These are phyloP conservation scores for Calephelis virginiensis DNA, from an alignment of 1,140 invertebrate species.

Conservation along the genomic window DNA sequence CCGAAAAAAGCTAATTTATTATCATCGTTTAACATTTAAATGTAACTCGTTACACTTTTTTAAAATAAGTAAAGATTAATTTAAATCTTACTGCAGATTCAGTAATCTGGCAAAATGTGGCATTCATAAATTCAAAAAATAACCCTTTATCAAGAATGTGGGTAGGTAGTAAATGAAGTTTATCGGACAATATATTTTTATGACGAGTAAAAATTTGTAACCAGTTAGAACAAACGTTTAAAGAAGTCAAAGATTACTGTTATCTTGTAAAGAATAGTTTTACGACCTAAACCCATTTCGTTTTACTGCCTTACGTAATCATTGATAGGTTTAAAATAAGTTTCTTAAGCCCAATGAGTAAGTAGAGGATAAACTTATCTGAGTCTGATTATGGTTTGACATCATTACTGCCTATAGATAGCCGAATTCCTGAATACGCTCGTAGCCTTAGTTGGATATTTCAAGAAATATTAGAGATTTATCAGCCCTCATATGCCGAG, in stretches of 20 bases:
- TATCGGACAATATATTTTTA: constrained; percentile 13
- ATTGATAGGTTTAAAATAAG: constrained; percentile 12
- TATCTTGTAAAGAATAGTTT: constrained; percentile 14
- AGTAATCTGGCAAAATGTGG: too few relatives aligned
- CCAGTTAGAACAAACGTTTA: constrained; percentile 7
- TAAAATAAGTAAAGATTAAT: too few relatives aligned
- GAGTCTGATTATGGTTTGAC: not conserved
- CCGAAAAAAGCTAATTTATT: too few relatives aligned
- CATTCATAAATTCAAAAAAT: too few relatives aligned
- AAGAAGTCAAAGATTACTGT: constrained; percentile 2
- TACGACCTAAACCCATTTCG: constrained; percentile 10
- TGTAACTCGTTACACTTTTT: too few relatives aligned
- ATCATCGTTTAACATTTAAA: too few relatives aligned
- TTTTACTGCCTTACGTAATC: constrained; percentile 10
- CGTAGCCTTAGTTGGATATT: too few relatives aligned
- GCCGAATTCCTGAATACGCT: not conserved
- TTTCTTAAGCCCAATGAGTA: constrained; percentile 10
- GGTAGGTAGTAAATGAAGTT: not conserved
- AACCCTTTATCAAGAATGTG: not conserved
- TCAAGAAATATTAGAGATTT: too few relatives aligned
- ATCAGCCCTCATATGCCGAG: too few relatives aligned
- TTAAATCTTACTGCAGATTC: too few relatives aligned
- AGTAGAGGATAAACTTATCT: constrained; percentile 4
- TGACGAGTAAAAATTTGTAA: not conserved
- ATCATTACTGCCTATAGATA: not conserved